Percentiles rank a stretch among this genome's conserved stretches.
phyloP scores from a whole-genome alignment of 64 coral and sea anemone species.

The Trachythela sp. region DNA sequence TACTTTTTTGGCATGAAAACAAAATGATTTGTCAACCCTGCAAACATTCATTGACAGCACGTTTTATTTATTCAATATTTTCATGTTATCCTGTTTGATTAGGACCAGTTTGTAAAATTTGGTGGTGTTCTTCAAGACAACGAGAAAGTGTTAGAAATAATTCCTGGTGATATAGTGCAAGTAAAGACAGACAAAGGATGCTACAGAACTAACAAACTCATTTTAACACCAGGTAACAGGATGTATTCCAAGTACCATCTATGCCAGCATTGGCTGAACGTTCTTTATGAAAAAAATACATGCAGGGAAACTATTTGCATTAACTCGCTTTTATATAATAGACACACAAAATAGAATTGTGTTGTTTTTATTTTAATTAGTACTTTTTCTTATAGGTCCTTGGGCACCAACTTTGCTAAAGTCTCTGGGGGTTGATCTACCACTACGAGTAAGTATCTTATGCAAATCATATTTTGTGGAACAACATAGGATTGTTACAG shows the following conservation, averaged over 20 bases:
- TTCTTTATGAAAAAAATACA: no score
- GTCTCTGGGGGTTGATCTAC: background rate
- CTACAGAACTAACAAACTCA: conserved; percentile 58
- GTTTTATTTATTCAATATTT: no score
- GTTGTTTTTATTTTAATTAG: background rate
- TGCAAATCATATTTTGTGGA: no score
- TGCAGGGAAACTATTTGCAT: no score
- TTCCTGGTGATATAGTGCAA: conserved; percentile 47
- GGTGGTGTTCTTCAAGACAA: conserved; percentile 73
- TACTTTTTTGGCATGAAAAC: no score
- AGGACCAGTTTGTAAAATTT: conserved; percentile 77
- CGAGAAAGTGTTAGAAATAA: conserved; percentile 50
- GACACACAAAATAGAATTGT: background rate
- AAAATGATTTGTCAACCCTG: no score
- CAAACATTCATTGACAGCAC: no score
- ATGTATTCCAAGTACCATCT: background rate
- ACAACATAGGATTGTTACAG: no score
- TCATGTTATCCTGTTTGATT: no score
- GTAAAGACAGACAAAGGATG: conserved; percentile 47
- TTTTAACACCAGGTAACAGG: conserved; percentile 67
- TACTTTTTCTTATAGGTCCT: background rate
- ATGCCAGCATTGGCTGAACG: background rate
- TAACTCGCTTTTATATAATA: no score
- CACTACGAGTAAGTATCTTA: no score
- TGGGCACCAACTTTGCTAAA: background rate